Evolutionary conservation across 1,140 invertebrate species (phyloP), one percentile per base, ranked within the genome.

Genomic region (Bombus haemorrhoidalis): DNA sequence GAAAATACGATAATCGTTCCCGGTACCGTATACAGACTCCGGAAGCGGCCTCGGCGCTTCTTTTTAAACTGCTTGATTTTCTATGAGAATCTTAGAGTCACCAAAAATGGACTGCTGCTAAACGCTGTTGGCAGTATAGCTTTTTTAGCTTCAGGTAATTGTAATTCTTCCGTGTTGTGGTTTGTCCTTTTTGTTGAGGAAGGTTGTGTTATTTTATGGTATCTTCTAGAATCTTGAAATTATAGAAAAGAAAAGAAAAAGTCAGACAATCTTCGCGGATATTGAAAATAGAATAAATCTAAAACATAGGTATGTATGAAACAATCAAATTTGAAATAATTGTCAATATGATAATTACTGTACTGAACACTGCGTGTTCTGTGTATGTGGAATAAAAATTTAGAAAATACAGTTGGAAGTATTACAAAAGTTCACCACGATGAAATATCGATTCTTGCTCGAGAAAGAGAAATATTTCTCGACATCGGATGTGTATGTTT

Each of bases 1-100:
- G 83, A 85, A 85, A 80, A 80, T 80, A 80, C 68, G 77, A 47
- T 80, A 62, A 80, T 62, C 53, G 41, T 10, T 37, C 34, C 12
- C 5, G 28, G 64, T 57, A 34, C 66, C 47, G 47, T 53, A 53
- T 53, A 43, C 34, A 57, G 43, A 68, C 73, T 8, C 43, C 62
- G 73, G 62, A 76, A 76, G 28, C 39, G 39, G n/a, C 64, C 64
- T 69, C 43, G 72, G 39, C 62, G 72, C 34, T 41, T 34, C 5
- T 75, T 83, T 83, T 83, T n/a, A 37, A 76, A 28, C 41, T 28
- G 25, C 34, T 68, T 47, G 62, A 76, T 59, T 83, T 57, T 83
- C 81, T n/a, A 69, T 59, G 66, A 47, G 25, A 69, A 37, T 43
- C 12, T 15, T 15, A 3, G 13, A 4, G 28, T 18, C 1, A 25